Conservation (phyloP, 2,797 vertebrate genomes). For the Pseudopleuronectes americanus region DNA sequence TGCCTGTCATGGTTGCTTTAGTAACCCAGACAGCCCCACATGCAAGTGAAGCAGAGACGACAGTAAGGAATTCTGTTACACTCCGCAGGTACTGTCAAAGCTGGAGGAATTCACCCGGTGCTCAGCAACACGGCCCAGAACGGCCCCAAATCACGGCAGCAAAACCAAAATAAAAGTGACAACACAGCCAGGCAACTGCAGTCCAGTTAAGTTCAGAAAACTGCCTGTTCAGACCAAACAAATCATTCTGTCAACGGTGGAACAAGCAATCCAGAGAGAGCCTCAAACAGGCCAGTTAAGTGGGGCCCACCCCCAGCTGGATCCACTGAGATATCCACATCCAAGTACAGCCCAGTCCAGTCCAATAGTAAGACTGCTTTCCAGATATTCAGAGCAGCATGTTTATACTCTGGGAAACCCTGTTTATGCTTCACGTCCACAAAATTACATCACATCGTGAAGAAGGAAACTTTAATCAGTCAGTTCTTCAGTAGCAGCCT, state of each 20-base stretch:
- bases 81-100: conserved; percentile 40
- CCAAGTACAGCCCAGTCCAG: conserved; percentile 50
- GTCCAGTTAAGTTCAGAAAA: conserved; percentile 20
- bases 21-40: conserved; percentile 42
- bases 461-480: conserved; percentile 60
- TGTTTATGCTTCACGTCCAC: conserved; percentile 70
- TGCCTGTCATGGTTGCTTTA: conserved; percentile 48
- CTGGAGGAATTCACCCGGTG: conserved; percentile 13
- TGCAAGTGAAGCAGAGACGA: conserved; percentile 25
- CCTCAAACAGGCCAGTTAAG: conserved; percentile 30
- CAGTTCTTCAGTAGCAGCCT: conserved; percentile 53
- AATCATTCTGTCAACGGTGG: conserved; percentile 59
- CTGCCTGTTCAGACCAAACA: conserved; percentile 44
- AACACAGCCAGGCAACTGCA: conserved; percentile 32
- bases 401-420: conserved; percentile 70
- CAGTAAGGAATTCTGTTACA: conserved; percentile 49
- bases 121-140: conserved; percentile 8
- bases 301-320: conserved; percentile 51
- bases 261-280: conserved; percentile 36
- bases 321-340: conserved; percentile 39
- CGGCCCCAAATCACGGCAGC: conserved; percentile 11
- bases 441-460: conserved; percentile 69
- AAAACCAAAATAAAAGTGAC: conserved; percentile 29
- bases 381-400: conserved; percentile 62
- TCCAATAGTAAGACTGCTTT: conserved; percentile 48